Evolutionary conservation across 2,797 vertebrate genomes (phyloP).

Genomic region (Psittacula derbiana): DNA sequence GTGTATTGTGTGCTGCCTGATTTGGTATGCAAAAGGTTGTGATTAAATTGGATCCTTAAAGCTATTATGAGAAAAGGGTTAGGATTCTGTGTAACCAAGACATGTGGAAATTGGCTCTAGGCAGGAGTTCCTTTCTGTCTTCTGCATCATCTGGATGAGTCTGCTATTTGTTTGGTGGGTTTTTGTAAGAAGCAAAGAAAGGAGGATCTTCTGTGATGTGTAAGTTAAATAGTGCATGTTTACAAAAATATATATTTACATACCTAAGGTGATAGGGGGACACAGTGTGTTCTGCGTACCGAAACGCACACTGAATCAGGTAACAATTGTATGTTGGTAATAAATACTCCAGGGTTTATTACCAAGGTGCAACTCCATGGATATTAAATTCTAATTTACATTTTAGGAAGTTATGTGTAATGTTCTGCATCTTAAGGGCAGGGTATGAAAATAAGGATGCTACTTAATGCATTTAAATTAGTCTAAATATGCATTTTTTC

Average conservation of each 20-base stretch:
- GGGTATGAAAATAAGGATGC: background rate
- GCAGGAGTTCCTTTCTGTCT: background rate
- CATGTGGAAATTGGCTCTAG: background rate
- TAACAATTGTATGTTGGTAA: background rate
- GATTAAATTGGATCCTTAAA: background rate
- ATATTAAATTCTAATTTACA: slow-evolving; percentile 47
- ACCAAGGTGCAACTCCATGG: background rate
- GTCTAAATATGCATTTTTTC: slow-evolving; percentile 40
- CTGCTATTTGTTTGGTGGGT: background rate
- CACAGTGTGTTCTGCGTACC: background rate
- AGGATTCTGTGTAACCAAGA: background rate
- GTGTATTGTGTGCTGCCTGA: background rate
- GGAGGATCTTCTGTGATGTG: background rate
- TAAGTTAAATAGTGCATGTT: background rate
- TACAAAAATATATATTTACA: background rate
- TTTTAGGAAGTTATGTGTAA: slow-evolving; percentile 8
- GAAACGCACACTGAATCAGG: background rate
- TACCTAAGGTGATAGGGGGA: background rate
- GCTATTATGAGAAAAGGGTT: background rate
- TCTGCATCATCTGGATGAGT: background rate
- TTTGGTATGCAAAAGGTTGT: background rate
- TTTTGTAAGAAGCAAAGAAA: background rate
- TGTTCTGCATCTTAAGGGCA: background rate
- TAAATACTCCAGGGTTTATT: background rate
- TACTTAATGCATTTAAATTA: slow-evolving; percentile 60